Evolutionary conservation across 2,888 invertebrate species (phyloP), one percentile per base, ranked within the genome.

Genomic region (Orthonychiurus folsomi): DNA sequence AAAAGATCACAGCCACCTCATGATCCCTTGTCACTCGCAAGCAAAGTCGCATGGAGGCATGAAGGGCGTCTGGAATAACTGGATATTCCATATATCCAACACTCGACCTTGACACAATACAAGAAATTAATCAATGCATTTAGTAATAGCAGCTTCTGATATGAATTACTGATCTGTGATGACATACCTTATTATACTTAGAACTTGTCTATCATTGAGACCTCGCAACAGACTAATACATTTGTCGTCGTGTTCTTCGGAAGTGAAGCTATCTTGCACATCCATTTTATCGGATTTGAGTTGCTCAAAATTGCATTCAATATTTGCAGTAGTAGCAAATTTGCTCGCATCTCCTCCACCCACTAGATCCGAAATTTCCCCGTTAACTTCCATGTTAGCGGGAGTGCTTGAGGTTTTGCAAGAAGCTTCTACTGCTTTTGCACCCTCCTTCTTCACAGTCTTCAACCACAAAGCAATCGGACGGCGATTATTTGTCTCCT

Each of bases 401-500:
- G 37, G 5, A 5, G 37, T 9, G 9, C 15, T 5, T 9, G 9
- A 9, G 9, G 37, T 37, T 9, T 5, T 9, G 15, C 37, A 9
- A 5, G 37, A 37, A 37, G 37, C 37, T n/a, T n/a, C n/a, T n/a
- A n/a, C n/a, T 5, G 37, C 5, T 37, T 37, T 37, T 37, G 37
- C 5, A 15, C 15, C 37, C 5, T 37, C 37, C 15, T 37, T 37
- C 15, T 37, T 37, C 15, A 15, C 37, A 9, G 59, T 24, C 61
- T 74, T 74, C 15, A 79, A 73, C 47, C 78, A 83, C 77, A 89
- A 83, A 72, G 87, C 85, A 24, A 90, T 85, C 0, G 89, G 89
- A 58, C 89, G 80, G 71, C 87, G 82, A 73, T 87, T 89, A n/a
- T 86, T 87, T 26, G 87, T 88, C 70, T 89, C 89, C 75, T 89